phyloP scores from a whole-genome alignment of 2,888 invertebrate genomes.

The Aethes cnicana region DNA sequence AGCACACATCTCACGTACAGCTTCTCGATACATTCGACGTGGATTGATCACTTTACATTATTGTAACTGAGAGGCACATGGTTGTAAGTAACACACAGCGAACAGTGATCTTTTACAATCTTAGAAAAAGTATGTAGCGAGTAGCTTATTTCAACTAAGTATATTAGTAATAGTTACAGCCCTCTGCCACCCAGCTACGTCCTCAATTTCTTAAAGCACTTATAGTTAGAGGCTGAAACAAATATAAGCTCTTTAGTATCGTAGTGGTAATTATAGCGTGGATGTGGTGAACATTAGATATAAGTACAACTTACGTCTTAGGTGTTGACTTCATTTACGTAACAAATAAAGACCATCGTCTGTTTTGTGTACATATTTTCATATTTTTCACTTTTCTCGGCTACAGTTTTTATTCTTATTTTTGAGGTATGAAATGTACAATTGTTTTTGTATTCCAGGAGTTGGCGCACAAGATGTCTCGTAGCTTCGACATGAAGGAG shows the following conservation, averaged over 20 bases:
- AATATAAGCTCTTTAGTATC: slow-evolving; percentile 74
- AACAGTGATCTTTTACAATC: slow-evolving; percentile 10
- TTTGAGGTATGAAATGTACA: too few relatives aligned
- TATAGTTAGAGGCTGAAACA: slow-evolving; percentile 76
- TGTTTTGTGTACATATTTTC: slow-evolving; percentile 29
- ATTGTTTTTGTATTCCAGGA: slow-evolving; percentile 82
- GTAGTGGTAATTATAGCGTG: slow-evolving; percentile 73
- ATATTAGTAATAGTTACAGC: slow-evolving; percentile 53
- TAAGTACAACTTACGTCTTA: slow-evolving; percentile 39
- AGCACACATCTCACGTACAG: slow-evolving; percentile 81
- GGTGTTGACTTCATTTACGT: slow-evolving; percentile 33
- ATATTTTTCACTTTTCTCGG: slow-evolving; percentile 35
- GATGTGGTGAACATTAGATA: slow-evolving; percentile 69
- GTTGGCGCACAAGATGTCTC: slow-evolving; percentile 92
- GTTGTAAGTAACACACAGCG: slow-evolving; percentile 51
- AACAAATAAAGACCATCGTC: slow-evolving; percentile 25
- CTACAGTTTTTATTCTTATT: slow-evolving; percentile 31
- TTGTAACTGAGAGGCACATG: slow-evolving; percentile 78
- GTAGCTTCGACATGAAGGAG: slow-evolving; percentile 95
- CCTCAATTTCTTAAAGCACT: slow-evolving; percentile 72
- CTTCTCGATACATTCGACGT: slow-evolving; percentile 78
- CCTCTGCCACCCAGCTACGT: slow-evolving; percentile 77
- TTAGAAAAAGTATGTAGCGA: slow-evolving; percentile 19
- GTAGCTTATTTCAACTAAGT: too few relatives aligned
- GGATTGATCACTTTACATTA: slow-evolving; percentile 68